Conservation (phyloP, 1,140 invertebrate species). For the Ctenoplectra terminalis region DNA sequence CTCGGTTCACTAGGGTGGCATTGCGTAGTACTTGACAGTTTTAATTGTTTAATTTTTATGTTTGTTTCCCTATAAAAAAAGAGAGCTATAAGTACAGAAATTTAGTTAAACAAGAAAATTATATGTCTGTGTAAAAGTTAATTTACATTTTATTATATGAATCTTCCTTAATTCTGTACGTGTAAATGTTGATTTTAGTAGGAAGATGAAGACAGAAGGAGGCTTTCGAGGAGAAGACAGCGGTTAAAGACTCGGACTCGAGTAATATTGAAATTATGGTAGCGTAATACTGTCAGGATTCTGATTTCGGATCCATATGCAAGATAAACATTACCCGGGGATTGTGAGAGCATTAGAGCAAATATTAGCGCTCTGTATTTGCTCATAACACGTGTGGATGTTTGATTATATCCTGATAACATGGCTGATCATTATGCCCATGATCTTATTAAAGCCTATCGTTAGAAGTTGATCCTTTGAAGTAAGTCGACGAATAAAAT, state of each 20-base stretch:
- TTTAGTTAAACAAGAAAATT: too few relatives aligned
- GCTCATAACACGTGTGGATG: slow-evolving; percentile 16
- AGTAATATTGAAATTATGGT: slow-evolving; percentile 17
- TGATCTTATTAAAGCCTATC: slow-evolving; percentile 13
- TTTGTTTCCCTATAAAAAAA: too few relatives aligned
- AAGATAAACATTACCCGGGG: slow-evolving; percentile 31
- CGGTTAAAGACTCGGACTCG: slow-evolving; percentile 8
- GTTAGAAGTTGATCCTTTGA: background rate
- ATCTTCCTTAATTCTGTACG: background rate
- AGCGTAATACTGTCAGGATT: background rate
- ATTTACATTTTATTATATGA: background rate
- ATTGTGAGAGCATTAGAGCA: slow-evolving; percentile 29
- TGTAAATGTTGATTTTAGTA: background rate
- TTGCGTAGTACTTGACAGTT: too few relatives aligned
- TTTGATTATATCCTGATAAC: slow-evolving; percentile 18
- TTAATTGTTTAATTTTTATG: too few relatives aligned
- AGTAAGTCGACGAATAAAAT: too few relatives aligned
- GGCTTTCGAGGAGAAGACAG: slow-evolving; percentile 6
- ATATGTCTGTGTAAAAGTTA: background rate
- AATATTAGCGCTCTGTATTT: slow-evolving; percentile 23
- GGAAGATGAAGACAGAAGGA: background rate
- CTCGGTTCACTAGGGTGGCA: too few relatives aligned
- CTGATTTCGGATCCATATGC: background rate
- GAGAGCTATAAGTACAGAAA: too few relatives aligned
- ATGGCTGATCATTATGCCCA: background rate